A percentile compares a stretch with the other conserved stretches of the same genome.
Evolutionary conservation across 2,888 invertebrate species (phyloP).

Genomic region (Drosophila buzzatii): DNA sequence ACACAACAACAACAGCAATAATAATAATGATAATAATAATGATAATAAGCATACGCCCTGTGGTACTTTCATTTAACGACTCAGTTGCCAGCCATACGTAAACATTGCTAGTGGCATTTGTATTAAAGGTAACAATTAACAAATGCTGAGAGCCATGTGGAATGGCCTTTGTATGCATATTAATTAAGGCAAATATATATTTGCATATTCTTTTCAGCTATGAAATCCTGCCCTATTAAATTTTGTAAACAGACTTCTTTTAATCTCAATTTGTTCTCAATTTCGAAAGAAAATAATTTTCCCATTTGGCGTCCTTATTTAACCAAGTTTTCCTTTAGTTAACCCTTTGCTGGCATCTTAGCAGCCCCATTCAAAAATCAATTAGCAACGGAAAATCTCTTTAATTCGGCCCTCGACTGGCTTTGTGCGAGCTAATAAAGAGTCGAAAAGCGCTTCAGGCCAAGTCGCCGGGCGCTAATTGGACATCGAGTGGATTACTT

Average conservation of each 20-base stretch:
- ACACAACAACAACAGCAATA: constrained; percentile 16
- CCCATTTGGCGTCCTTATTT: neutral
- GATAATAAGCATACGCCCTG: constrained; percentile 52
- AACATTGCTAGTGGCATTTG: constrained; percentile 35
- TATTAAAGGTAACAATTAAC: constrained; percentile 34
- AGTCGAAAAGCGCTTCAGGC: constrained; percentile 14
- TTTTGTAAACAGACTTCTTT: neutral
- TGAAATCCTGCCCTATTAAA: neutral
- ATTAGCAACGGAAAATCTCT: constrained; percentile 25
- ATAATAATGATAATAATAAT: constrained; percentile 10
- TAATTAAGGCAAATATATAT: neutral
- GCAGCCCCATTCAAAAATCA: constrained; percentile 34
- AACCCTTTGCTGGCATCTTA: neutral
- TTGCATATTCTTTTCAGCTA: neutral
- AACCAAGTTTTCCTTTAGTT: neutral
- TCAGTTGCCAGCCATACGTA: constrained; percentile 42
- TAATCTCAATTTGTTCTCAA: neutral
- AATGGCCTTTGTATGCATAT: neutral
- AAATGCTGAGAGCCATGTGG: constrained; percentile 9
- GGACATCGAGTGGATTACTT: constrained; percentile 55
- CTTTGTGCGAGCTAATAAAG: constrained; percentile 22
- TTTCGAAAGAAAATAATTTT: neutral
- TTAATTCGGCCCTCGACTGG: constrained; percentile 16
- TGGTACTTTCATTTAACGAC: constrained; percentile 47
- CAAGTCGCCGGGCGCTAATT: constrained; percentile 41